Evolutionary conservation across 2,888 invertebrate genomes (phyloP), one percentile per base, ranked within the genome.

Genomic region (Orchesellides sinensis): DNA sequence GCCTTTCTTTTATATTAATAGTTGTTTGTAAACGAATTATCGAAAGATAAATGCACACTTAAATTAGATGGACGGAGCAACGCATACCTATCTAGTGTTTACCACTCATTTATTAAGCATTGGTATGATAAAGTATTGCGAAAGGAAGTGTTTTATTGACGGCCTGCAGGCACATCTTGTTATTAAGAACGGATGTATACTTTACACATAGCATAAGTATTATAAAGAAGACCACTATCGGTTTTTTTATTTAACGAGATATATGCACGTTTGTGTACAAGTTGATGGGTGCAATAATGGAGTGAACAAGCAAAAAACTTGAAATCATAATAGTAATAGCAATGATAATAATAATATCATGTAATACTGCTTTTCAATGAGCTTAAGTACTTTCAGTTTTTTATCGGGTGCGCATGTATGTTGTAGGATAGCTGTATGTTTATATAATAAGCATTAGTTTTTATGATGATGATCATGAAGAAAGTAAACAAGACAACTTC

Each of bases 21-120:
- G 52, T 74, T 74, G 47, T 74, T 74, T 74, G 65, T 65, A 74
- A 74, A 74, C 65, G 72, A 61, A 59, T 73, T 49, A 73, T 61
- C 47, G n/a, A 61, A 19, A 27, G 59, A 35, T 27, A 29, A 47
- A 59, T 59, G 59, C 59, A 59, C 29, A 59, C 29, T 54, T 54
- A 17, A 14, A 17, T n/a, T 40, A 35, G 56, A 19, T 2, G n/a
- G n/a, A n/a, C n/a, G n/a, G 56, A 32, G 40, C 6, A 35, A 25
- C 12, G 12, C 40, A 70, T 1, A 3, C 4, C 17, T 2, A 21
- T 47, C 3, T 25, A 54, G 54, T 19, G 21, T 49, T 40, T 40
- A 32, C 32, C n/a, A n/a, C n/a, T n/a, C n/a, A n/a, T 40, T 5
- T 40, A 5, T 14, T 8, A 40, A 8, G 40, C n/a, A 40, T 40